A percentile compares a stretch with the other conserved stretches of the same genome.
phyloP scores from a whole-genome alignment of 2,888 invertebrate genomes.

The Shargacucullia verbasci region DNA sequence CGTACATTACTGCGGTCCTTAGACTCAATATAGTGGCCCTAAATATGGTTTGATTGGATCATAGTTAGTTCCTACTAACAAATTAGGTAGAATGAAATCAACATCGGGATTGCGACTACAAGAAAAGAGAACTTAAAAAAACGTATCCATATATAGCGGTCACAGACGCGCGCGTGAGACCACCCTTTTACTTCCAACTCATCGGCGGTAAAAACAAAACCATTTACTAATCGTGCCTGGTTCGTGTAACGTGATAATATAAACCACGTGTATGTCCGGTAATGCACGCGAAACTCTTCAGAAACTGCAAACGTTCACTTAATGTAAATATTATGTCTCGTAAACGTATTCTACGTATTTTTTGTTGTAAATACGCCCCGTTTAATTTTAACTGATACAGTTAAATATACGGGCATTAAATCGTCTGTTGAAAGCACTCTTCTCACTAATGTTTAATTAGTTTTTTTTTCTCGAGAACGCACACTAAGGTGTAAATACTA shows the following conservation, averaged over 20 bases:
- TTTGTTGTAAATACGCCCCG: constrained; percentile 22
- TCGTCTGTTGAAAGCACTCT: background rate
- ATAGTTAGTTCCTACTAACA: constrained; percentile 19
- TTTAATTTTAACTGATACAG: constrained; percentile 11
- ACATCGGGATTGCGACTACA: constrained; percentile 1
- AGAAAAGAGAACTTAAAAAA: constrained; percentile 10
- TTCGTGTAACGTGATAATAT: constrained; percentile 7
- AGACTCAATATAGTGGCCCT: constrained; percentile 14
- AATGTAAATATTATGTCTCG: constrained; percentile 10
- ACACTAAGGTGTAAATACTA: no score
- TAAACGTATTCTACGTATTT: background rate
- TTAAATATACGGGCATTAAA: constrained; percentile 8
- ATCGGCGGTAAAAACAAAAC: constrained; percentile 11
- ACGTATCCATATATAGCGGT: constrained; percentile 10
- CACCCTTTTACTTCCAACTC: background rate
- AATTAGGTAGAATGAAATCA: constrained; percentile 29
- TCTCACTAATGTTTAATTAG: no score
- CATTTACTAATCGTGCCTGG: constrained; percentile 3
- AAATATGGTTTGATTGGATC: constrained; percentile 16
- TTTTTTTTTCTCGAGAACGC: no score
- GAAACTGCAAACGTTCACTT: background rate
- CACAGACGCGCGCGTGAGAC: background rate
- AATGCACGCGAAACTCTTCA: constrained; percentile 8
- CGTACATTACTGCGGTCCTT: constrained; percentile 5
- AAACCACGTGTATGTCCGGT: background rate